A percentile compares a stretch with the other conserved stretches of the same genome.
Evolutionary conservation across 2,797 vertebrate genomes (phyloP).

Genomic region (Jordanella pulchra): DNA sequence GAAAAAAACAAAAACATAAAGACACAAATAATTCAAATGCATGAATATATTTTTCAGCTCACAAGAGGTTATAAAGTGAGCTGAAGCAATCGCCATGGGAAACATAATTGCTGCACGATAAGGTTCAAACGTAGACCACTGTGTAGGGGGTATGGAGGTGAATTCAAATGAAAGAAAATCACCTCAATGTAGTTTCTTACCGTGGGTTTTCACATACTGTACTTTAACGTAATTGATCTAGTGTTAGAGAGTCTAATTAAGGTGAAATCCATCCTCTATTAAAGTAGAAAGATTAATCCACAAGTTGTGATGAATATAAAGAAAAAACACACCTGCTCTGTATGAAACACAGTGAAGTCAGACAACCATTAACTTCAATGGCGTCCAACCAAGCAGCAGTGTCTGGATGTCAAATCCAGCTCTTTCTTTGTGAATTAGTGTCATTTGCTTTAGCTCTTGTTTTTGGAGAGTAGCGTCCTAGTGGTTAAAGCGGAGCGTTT

Average conservation of each 20-base stretch:
- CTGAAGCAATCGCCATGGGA: not conserved
- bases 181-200: not conserved
- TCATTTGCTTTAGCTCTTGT: not conserved
- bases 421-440: not conserved
- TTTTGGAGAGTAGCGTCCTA: too few relatives aligned
- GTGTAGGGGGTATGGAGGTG: not conserved
- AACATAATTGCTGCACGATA: not conserved
- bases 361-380: not conserved
- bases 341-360: not conserved
- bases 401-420: not conserved
- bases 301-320: conserved; percentile 10
- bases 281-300: conserved; percentile 19
- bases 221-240: conserved; percentile 14
- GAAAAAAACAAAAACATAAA: not conserved
- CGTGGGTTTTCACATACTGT: not conserved
- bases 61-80: not conserved
- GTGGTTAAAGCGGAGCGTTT: too few relatives aligned
- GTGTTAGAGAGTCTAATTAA: conserved; percentile 9
- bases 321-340: not conserved
- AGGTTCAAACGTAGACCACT: not conserved
- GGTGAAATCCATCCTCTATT: conserved; percentile 7
- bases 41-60: not conserved
- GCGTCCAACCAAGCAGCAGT: not conserved
- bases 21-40: not conserved
- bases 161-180: conserved; percentile 2